Conservation (phyloP, 23 tunicate species). For the Ciona savignyi region DNA sequence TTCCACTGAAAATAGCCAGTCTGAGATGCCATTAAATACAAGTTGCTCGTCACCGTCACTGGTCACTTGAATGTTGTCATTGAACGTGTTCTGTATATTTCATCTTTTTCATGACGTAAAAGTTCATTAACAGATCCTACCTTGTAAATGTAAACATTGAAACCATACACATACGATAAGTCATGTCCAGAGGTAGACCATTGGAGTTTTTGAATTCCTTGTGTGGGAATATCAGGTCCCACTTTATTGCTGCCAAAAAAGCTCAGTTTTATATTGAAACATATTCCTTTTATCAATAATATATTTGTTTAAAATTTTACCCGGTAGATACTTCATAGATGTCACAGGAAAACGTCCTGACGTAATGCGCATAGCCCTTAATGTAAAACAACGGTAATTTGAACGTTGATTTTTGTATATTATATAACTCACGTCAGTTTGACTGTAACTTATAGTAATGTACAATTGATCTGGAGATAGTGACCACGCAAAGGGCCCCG, state of each 20-base stretch:
- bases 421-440: constrained; percentile 31
- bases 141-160: constrained; percentile 40
- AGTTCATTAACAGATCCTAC: constrained; percentile 5
- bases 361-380: constrained; percentile 90
- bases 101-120: too few relatives aligned
- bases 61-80: constrained; percentile 15
- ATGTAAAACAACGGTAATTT: neutral
- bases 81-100: neutral
- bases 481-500: constrained; percentile 26
- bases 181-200: constrained; percentile 66
- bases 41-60: constrained; percentile 49
- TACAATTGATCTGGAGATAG: constrained; percentile 30
- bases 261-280: too few relatives aligned
- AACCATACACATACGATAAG: constrained; percentile 39
- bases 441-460: constrained; percentile 28
- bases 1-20: constrained; percentile 57
- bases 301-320: too few relatives aligned
- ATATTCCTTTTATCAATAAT: too few relatives aligned
- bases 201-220: constrained; percentile 62
- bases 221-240: constrained; percentile 20
- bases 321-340: constrained; percentile 26
- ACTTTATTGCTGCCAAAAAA: too few relatives aligned
- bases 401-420: neutral
- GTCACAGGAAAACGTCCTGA: constrained; percentile 45
- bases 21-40: constrained; percentile 78